These are phyloP conservation scores for Chironomus riparius DNA, from an alignment of 2,888 invertebrate genomes.

Conservation along the genomic window DNA sequence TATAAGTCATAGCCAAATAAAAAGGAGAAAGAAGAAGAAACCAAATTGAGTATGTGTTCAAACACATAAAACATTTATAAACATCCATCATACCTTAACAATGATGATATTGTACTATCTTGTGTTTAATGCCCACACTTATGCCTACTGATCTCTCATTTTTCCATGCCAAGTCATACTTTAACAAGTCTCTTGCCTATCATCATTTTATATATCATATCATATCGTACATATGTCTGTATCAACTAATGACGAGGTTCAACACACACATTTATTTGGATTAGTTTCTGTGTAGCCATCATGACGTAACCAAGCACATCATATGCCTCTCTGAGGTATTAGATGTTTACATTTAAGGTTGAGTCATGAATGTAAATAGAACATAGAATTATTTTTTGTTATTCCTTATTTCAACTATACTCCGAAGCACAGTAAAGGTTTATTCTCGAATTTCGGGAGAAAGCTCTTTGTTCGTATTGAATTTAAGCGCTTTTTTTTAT, in stretches of 20 bases:
- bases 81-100: not conserved
- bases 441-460: too few species aligned
- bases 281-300: not conserved
- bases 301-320: not conserved
- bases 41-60: too few species aligned
- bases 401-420: not conserved
- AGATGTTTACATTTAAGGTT: not conserved
- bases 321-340: not conserved
- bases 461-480: too few species aligned
- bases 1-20: not conserved
- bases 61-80: not conserved
- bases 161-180: not conserved
- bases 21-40: not conserved
- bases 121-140: not conserved
- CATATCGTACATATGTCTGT: not conserved
- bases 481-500: too few species aligned
- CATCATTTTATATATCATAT: too few species aligned
- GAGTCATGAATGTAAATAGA: constrained; percentile 24
- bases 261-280: constrained; percentile 21
- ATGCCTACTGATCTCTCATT: not conserved
- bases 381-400: not conserved
- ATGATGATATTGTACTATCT: not conserved
- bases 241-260: constrained; percentile 14
- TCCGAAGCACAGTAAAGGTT: not conserved
- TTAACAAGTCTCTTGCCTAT: too few species aligned